Evolutionary conservation across 2,888 invertebrate species (phyloP), one percentile per base, ranked within the genome.

Genomic region (Tenthredo mesomela): DNA sequence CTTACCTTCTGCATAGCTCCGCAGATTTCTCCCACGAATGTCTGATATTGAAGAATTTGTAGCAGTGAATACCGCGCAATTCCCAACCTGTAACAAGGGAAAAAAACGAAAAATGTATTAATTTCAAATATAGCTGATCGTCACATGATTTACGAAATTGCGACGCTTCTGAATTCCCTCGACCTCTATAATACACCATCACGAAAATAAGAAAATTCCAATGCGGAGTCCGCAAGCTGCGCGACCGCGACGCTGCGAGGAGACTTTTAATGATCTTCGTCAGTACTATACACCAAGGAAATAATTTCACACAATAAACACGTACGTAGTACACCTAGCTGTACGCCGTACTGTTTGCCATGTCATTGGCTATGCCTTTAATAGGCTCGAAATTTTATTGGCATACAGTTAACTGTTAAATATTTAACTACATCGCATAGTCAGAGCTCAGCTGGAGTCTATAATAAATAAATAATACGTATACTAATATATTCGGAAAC

Each of bases 21-120:
- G 98, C 98, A 89, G 98, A 98, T 95, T 98, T 98, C 94, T 97
- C 97, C 98, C 98, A 98, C 88, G 98, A 98, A 95, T 98, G 98
- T 94, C 96, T 96, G 93, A 98, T 98, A 94, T 97, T 97, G 94
- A 98, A 98, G 95, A 97, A 98, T 95, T 97, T 98, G 94, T 98
- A 98, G 95, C 98, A 98, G 94, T 98, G 96, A 91, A 98, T 96
- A 91, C 98, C 98, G 94, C 96, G 96, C 90, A 98, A 95, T 94
- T 98, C 98, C 98, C 98, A 98, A 92, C 98, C 98, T 98, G 96
- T 83, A 96, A 96, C 92, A 91, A 93, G 2, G 12, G 1, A 61
- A 21, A 61, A 61, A 3, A n/a, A n/a, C n/a, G 9, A 25, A 25
- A 0, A 25, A 61, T 61, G 89, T 87, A 86, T 91, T 89, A 90